Percentiles rank a stretch among this genome's conserved stretches.
phyloP scores from a whole-genome alignment of 2,888 invertebrate species.

The Drosophila atripex region DNA sequence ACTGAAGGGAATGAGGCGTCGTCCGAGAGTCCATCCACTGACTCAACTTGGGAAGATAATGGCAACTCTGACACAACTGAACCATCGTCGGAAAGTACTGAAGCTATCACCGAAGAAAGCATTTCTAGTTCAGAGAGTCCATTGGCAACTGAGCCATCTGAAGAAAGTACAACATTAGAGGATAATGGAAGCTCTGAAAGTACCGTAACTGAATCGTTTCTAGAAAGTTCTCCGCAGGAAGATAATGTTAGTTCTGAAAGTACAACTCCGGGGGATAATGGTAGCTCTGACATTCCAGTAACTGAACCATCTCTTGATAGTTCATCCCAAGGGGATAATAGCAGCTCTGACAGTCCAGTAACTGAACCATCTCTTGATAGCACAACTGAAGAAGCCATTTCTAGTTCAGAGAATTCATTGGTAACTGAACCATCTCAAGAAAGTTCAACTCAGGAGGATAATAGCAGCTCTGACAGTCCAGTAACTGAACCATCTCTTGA shows the following conservation, averaged over 20 bases:
- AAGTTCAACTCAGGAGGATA: neutral
- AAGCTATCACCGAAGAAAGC: too few relatives aligned
- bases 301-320: conserved; percentile 3
- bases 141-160: neutral
- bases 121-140: neutral
- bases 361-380: conserved; percentile 3
- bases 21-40: neutral
- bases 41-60: neutral
- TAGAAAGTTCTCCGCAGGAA: conserved; percentile 6
- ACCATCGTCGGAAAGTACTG: neutral
- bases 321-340: neutral
- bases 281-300: conserved; percentile 10
- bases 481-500: neutral
- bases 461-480: neutral
- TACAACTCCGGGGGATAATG: neutral
- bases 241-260: neutral
- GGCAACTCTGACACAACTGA: neutral
- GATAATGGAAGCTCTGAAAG: neutral
- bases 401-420: too few relatives aligned
- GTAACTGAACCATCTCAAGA: neutral
- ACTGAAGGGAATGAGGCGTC: neutral
- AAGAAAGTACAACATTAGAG: conserved; percentile 7
- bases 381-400: neutral
- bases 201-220: neutral
- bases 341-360: conserved; percentile 10